Evolutionary conservation across 1,140 invertebrate species (phyloP), one percentile per base, ranked within the genome.

Genomic region (Theocolax elegans): DNA sequence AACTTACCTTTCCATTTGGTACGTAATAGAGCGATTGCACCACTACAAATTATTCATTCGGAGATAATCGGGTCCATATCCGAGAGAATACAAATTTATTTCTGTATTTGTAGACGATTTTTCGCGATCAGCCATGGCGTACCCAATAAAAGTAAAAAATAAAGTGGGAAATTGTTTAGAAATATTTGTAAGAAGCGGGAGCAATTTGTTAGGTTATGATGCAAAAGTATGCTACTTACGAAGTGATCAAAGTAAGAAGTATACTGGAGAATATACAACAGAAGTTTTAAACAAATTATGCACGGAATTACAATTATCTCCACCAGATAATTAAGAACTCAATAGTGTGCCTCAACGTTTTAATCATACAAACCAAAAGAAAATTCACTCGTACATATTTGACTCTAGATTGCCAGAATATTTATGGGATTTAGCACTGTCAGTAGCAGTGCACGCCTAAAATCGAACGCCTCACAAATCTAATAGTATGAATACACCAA

Each of bases 281-380:
- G 53, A 62, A 62, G 44, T 74, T 2, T 42, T 74, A 35, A 66
- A 74, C 40, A 62, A 21, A 42, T 38, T 65, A 54, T 21, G 38
- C 0, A 67, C 63, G 10, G 65, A 72, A 31, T 19, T 6, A 23
- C 69, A 42, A 27, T 48, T 56, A 51, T 17, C 59, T n/a, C 59
- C 59, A 64, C 72, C 67, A 49, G 76, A 83, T 58, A 76, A 77
- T 9, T 79, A 81, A 46, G 62, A 81, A 54, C 76, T 79, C 62
- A 85, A 85, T 73, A 81, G 80, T 21, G 71, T 77, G 3, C 7
- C 78, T 10, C 79, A 86, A 69, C 38, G 82, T 42, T 75, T 77
- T 27, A 84, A 84, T 66, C 67, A 81, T 49, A 83, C 76, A 0
- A 69, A 83, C 3, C 71, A 75, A 12, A 72, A 78, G 7, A 73